Conservation (phyloP, 2,797 vertebrate species). For the Tokudaia tokunoshimensis region DNA sequence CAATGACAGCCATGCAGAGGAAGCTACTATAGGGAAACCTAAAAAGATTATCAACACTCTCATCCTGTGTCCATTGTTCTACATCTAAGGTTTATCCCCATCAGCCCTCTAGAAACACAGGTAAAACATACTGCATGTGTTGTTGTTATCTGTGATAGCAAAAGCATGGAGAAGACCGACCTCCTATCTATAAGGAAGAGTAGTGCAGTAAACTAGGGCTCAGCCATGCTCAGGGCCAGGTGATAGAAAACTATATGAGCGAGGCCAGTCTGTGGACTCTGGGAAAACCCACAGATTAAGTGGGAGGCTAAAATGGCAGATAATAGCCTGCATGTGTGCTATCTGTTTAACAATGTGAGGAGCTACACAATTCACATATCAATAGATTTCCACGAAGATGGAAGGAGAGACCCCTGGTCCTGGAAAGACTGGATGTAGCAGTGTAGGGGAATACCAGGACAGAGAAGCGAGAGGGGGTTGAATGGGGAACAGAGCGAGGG, state of each 20-base stretch:
- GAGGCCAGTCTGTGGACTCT: not conserved
- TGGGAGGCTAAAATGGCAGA: not conserved
- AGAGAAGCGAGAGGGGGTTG: too few relatives aligned
- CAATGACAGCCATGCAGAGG: accelerated
- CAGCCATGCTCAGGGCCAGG: accelerated
- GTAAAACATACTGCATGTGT: not conserved
- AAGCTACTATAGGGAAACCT: not conserved
- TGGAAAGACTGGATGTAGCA: too few relatives aligned
- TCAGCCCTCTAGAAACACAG: not conserved
- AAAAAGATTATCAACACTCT: not conserved
- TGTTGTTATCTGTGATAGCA: not conserved
- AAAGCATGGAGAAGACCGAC: not conserved
- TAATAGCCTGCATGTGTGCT: not conserved
- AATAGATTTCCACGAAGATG: too few relatives aligned
- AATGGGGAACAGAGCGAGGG: too few relatives aligned
- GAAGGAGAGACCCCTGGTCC: too few relatives aligned
- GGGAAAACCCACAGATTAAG: not conserved
- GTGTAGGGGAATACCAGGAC: too few relatives aligned
- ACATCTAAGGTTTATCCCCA: not conserved
- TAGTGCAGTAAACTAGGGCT: not conserved
- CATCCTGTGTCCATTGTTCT: not conserved
- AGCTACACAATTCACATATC: too few relatives aligned
- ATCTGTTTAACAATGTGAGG: not conserved
- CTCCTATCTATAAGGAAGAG: not conserved
- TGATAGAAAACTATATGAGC: accelerated